These are phyloP conservation scores for Metridium senile DNA, from an alignment of 92 coral and sea anemone species.

Conservation along the genomic window DNA sequence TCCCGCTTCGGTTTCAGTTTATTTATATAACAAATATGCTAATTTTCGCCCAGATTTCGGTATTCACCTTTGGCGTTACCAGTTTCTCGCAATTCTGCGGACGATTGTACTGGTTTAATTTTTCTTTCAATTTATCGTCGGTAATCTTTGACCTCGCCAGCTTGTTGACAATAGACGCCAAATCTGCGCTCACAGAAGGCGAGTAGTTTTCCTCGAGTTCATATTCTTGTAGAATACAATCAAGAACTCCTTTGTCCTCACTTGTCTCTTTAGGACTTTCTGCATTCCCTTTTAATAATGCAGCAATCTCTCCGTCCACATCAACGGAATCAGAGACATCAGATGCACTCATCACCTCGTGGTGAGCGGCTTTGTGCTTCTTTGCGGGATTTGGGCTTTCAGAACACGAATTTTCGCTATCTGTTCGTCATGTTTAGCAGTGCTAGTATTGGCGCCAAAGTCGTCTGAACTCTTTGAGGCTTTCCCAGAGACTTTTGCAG, in stretches of 20 bases:
- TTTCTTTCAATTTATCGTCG: slow-evolving; percentile 45
- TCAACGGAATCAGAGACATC: slow-evolving; percentile 2
- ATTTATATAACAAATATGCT: no score
- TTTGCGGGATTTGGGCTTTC: background rate
- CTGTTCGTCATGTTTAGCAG: background rate
- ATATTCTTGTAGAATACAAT: slow-evolving; percentile 26
- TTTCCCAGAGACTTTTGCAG: background rate
- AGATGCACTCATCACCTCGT: slow-evolving; percentile 3
- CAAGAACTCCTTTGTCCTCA: slow-evolving; percentile 22
- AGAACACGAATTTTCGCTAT: slow-evolving; percentile 30
- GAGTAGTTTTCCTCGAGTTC: slow-evolving; percentile 25
- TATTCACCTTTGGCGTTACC: slow-evolving; percentile 30
- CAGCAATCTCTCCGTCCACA: background rate
- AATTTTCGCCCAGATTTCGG: slow-evolving; percentile 44
- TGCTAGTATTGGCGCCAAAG: slow-evolving; percentile 12
- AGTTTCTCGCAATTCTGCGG: slow-evolving; percentile 46
- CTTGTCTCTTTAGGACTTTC: background rate
- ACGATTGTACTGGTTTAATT: slow-evolving; percentile 38
- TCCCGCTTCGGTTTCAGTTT: no score
- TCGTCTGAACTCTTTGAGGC: background rate
- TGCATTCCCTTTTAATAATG: background rate
- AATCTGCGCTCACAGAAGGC: slow-evolving; percentile 21
- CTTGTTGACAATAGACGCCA: slow-evolving; percentile 54
- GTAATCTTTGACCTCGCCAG: slow-evolving; percentile 44
- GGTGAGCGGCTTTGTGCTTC: slow-evolving; percentile 22